phyloP scores from a whole-genome alignment of 2,113 vertebrate species.

The Glaucomys volans region DNA sequence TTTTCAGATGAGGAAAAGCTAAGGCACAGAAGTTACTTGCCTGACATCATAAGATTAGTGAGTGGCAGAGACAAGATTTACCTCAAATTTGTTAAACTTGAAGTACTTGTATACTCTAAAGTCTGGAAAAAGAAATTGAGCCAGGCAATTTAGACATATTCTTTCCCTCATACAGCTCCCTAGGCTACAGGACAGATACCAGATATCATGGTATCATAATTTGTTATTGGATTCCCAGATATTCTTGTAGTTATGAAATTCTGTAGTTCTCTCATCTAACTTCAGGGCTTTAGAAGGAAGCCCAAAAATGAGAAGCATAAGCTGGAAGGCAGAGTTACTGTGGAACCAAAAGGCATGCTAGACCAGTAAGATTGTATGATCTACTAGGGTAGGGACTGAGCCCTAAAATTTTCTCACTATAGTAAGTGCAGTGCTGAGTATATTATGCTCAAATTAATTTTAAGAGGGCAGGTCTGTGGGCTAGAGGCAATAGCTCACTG shows the following conservation, averaged over 20 bases:
- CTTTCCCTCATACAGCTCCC: neutral
- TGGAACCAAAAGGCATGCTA: neutral
- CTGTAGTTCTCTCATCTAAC: neutral
- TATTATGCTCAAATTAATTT: neutral
- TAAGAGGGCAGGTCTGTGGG: neutral
- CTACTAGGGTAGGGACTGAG: neutral
- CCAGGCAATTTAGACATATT: neutral
- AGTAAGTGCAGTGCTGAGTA: neutral
- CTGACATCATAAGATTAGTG: neutral
- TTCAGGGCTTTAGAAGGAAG: neutral
- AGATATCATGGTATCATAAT: neutral
- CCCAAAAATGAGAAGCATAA: neutral
- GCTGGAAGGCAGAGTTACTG: neutral
- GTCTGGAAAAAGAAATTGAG: neutral
- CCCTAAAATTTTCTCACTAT: neutral
- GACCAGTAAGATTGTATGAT: neutral
- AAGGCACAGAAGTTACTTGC: slow-evolving; percentile 5
- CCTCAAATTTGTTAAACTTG: neutral
- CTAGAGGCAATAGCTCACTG: neutral
- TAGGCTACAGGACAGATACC: neutral
- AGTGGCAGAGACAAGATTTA: neutral
- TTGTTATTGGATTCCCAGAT: slow-evolving; percentile 15
- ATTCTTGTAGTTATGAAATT: neutral
- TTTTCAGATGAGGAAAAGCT: slow-evolving; percentile 1
- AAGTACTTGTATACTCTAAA: neutral